Evolutionary conservation across 2,797 vertebrate genomes (phyloP).

Genomic region (Oreonectes daqikongensis): DNA sequence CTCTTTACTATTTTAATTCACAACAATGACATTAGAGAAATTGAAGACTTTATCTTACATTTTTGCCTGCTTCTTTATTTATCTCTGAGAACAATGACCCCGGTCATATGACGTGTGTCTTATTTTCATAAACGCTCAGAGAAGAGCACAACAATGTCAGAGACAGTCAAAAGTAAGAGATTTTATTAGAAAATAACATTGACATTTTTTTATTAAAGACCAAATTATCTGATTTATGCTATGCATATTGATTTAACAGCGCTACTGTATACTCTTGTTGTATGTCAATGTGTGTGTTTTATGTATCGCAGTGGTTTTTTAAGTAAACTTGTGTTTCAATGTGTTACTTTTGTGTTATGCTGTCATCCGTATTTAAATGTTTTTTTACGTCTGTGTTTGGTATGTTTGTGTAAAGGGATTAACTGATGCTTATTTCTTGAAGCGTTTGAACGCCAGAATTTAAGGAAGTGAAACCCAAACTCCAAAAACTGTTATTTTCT

Average conservation of each 20-base stretch:
- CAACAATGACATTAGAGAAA: neutral
- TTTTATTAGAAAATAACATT: too few relatives aligned
- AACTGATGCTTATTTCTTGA: conserved; percentile 34
- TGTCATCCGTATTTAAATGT: conserved; percentile 34
- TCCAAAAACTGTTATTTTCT: conserved; percentile 44
- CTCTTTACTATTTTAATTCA: neutral
- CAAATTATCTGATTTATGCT: neutral
- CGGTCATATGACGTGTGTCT: neutral
- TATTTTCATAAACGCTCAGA: neutral
- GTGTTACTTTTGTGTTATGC: conserved; percentile 9
- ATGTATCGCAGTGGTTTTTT: neutral
- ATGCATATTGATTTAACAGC: neutral
- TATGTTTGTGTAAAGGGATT: neutral
- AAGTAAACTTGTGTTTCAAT: conserved; percentile 1
- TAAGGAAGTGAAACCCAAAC: conserved; percentile 50
- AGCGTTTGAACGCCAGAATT: conserved; percentile 37
- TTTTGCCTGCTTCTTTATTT: too few relatives aligned
- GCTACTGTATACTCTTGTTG: too few relatives aligned
- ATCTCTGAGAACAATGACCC: too few relatives aligned
- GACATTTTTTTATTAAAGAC: too few relatives aligned
- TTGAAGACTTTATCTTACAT: neutral
- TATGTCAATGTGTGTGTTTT: neutral
- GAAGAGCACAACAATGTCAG: neutral
- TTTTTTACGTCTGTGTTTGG: conserved; percentile 7
- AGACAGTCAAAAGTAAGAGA: too few relatives aligned